Evolutionary conservation across 2,888 invertebrate genomes (phyloP), one percentile per base, ranked within the genome.

Genomic region (Diaphora mendica): DNA sequence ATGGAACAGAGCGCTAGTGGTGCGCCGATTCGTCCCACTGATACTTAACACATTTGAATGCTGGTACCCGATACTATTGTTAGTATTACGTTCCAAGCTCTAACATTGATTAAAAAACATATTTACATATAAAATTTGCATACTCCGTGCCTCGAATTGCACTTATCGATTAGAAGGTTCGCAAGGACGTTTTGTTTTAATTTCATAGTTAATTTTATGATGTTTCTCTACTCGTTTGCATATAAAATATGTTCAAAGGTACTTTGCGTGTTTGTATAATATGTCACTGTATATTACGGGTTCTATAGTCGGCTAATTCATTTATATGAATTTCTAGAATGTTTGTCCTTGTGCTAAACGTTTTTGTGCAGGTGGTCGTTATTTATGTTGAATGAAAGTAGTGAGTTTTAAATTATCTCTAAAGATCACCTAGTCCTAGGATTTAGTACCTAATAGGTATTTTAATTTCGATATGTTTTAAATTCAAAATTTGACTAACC

Each of bases 51-150:
- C 91, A 93, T 94, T 94, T 93, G 92, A 94, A 95, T 95, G 89
- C 88, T 84, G 79, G 78, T 75, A 77, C 85, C 91, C 89, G 94
- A 94, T 94, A 94, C 89, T 91, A 94, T 94, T 94, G 94, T 94
- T 92, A 88, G 86, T 88, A 88, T 83, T 73, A 85, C 88, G 51
- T 86, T 81, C 84, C 79, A 86, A 89, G 86, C 86, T 87, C 89
- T 90, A 87, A 92, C 93, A 92, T 93, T 94, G 95, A 95, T 95
- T 95, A 94, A 93, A 92, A 92, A 90, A 87, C 89, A 88, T 90
- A 93, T 94, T 94, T 93, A 91, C 91, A 93, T 93, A 90, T 85
- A 89, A 83, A 80, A 94, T 95, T 95, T 92, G 91, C 95, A 95
- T 95, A 92, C 89, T 90, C 91, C 94, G 94, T 94, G 94, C 92